phyloP scores from a whole-genome alignment of 2,797 vertebrate species.

The Acipenser transmontanus region DNA sequence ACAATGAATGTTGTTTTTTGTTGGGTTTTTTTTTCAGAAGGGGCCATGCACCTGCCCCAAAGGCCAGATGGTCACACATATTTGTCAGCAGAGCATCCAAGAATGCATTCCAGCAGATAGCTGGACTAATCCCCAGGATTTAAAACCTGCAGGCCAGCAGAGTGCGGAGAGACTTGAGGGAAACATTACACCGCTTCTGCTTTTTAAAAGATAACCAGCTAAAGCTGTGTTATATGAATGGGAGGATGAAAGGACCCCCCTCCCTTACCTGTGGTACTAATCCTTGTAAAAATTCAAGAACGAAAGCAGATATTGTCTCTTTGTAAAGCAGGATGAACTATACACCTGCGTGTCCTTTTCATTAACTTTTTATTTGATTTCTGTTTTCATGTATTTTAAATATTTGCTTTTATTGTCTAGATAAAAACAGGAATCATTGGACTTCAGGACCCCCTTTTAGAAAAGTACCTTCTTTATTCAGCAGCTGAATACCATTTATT shows the following conservation, averaged over 20 bases:
- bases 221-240: conserved; percentile 48
- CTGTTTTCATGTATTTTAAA: no score
- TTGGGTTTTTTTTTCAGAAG: not conserved
- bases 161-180: conserved; percentile 42
- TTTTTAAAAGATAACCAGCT: conserved; percentile 19
- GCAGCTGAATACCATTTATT: no score
- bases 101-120: conserved; percentile 57
- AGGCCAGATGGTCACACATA: conserved; percentile 27
- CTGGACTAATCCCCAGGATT: conserved; percentile 62
- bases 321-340: not conserved
- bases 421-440: no score
- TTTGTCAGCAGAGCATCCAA: conserved; percentile 49
- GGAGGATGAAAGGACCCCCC: conserved; percentile 45
- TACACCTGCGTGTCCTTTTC: not conserved
- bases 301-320: conserved; percentile 52
- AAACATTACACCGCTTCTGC: conserved; percentile 10
- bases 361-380: no score
- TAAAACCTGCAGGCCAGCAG: conserved; percentile 36
- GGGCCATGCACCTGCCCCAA: conserved; percentile 1
- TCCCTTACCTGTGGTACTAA: conserved; percentile 38
- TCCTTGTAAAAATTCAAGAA: conserved; percentile 53
- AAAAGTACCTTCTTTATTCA: no score
- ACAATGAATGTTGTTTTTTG: not conserved
- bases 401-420: no score
- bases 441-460: no score